Percentiles rank a stretch among this genome's conserved stretches.
These are phyloP conservation scores for Xestia ashworthii DNA, from an alignment of 2,888 invertebrate species.

Conservation along the genomic window DNA sequence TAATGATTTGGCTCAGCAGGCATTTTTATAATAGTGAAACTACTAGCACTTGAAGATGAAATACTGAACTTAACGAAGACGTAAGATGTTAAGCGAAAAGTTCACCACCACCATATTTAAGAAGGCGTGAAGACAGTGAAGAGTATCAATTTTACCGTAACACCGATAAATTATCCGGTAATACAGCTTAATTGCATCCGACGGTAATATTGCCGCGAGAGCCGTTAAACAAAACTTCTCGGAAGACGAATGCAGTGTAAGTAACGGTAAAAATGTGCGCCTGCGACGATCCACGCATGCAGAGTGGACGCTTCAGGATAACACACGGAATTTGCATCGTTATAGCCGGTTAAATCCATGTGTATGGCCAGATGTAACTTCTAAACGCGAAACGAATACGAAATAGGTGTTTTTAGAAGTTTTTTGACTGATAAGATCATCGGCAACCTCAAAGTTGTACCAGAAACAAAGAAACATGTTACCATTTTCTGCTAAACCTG, in stretches of 20 bases:
- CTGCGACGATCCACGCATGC: slow-evolving; percentile 70
- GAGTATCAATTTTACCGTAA: slow-evolving; percentile 55
- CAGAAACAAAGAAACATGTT: slow-evolving; percentile 16
- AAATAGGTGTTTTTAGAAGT: slow-evolving; percentile 33
- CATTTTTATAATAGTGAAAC: not conserved
- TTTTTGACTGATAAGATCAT: slow-evolving; percentile 24
- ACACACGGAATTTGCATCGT: slow-evolving; percentile 70
- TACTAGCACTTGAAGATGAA: not conserved
- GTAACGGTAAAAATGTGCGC: slow-evolving; percentile 75
- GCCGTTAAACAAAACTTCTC: slow-evolving; percentile 75
- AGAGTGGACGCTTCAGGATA: slow-evolving; percentile 70
- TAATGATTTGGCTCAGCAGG: not conserved
- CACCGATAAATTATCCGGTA: slow-evolving; percentile 68
- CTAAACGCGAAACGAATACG: slow-evolving; percentile 39
- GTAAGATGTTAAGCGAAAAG: slow-evolving; percentile 17
- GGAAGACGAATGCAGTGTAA: slow-evolving; percentile 77
- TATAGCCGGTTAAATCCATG: slow-evolving; percentile 67
- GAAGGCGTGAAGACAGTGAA: slow-evolving; percentile 44
- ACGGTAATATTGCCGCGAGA: slow-evolving; percentile 67
- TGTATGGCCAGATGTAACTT: slow-evolving; percentile 57
- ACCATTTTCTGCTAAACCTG: slow-evolving; percentile 16
- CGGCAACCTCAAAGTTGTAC: slow-evolving; percentile 34
- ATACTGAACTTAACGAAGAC: not conserved
- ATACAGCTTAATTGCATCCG: slow-evolving; percentile 73
- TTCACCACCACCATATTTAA: slow-evolving; percentile 29